These are phyloP conservation scores for Urosaurus nigricauda DNA, from an alignment of 2,797 vertebrate species.

Conservation along the genomic window DNA sequence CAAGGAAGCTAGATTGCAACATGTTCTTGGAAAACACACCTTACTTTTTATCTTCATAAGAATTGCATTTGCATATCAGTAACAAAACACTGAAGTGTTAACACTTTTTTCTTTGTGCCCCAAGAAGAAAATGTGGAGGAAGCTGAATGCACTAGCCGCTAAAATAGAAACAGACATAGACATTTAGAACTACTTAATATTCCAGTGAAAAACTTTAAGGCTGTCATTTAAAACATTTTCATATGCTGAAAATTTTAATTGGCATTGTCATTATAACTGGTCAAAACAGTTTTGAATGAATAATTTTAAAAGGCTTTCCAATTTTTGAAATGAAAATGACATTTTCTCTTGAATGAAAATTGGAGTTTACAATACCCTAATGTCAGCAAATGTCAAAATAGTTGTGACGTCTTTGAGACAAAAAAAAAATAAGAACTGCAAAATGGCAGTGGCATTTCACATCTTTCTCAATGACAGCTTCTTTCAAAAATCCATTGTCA, in stretches of 20 bases:
- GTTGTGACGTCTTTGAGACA: conserved; percentile 16
- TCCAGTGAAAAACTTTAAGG: neutral
- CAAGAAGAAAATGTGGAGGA: neutral
- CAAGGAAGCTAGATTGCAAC: neutral
- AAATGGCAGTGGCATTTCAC: conserved; percentile 23
- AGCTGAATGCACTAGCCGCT: neutral
- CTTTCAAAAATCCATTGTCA: conserved; percentile 28
- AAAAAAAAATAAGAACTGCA: conserved; percentile 25
- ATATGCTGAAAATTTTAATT: conserved; percentile 25
- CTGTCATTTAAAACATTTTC: neutral
- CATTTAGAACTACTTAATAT: conserved; percentile 1
- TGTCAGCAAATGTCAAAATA: conserved; percentile 38
- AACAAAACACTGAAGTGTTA: neutral
- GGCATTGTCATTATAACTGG: conserved; percentile 20
- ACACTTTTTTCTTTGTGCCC: neutral
- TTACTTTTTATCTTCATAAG: neutral
- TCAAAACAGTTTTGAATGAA: conserved; percentile 30
- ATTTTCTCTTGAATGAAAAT: conserved; percentile 36
- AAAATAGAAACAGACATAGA: neutral
- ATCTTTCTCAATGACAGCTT: conserved; percentile 33
- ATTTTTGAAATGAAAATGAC: conserved; percentile 29
- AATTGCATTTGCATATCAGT: neutral
- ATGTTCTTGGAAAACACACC: neutral
- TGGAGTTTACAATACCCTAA: neutral
- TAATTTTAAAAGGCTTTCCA: neutral